A percentile compares a stretch with the other conserved stretches of the same genome.
phyloP scores from a whole-genome alignment of 1,140 invertebrate species.

The Pogonognathellus flavescens region DNA sequence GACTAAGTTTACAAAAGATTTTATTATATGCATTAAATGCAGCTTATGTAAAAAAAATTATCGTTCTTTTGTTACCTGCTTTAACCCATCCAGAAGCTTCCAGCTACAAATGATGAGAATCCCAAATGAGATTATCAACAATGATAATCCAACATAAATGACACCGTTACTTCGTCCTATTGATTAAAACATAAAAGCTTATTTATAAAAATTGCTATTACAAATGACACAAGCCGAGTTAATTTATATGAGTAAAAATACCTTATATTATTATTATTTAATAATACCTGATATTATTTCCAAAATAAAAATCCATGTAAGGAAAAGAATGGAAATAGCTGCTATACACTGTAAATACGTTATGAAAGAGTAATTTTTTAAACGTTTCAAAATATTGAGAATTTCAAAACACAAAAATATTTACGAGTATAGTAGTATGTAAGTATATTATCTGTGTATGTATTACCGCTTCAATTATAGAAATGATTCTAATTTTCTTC shows the following conservation, averaged over 20 bases:
- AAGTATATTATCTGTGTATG: too few relatives aligned
- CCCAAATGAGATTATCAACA: not conserved
- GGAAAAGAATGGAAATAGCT: not conserved
- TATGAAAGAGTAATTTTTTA: too few relatives aligned
- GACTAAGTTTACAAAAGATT: not conserved
- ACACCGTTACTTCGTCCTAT: not conserved
- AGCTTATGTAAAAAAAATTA: not conserved
- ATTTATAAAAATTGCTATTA: too few relatives aligned
- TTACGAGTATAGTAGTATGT: too few relatives aligned
- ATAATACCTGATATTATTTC: not conserved
- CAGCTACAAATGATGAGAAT: not conserved
- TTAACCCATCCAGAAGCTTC: not conserved
- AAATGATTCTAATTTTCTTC: not conserved
- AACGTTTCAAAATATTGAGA: too few relatives aligned
- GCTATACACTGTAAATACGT: not conserved
- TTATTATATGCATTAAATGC: too few relatives aligned
- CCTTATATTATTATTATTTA: not conserved
- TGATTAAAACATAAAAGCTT: not conserved
- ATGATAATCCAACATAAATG: not conserved
- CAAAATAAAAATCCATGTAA: not conserved
- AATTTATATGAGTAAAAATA: too few relatives aligned
- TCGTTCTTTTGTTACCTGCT: too few relatives aligned
- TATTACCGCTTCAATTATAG: slow-evolving; percentile 6
- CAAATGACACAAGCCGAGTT: too few relatives aligned
- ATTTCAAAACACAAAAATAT: too few relatives aligned